Evolutionary conservation across 2,797 vertebrate genomes (phyloP).

Genomic region (Macroramphosus scolopax): DNA sequence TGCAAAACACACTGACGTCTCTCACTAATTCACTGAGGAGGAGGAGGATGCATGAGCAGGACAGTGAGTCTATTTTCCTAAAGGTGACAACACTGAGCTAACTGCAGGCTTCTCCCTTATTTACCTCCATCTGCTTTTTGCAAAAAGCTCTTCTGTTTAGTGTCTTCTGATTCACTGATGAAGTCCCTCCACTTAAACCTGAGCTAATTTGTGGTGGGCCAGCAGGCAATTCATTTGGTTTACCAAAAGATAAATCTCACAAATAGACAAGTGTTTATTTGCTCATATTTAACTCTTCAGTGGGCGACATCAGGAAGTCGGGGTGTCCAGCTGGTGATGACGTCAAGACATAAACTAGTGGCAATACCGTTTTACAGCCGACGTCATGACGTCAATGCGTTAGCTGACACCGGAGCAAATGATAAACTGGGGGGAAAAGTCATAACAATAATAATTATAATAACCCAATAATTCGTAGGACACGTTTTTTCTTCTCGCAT

Average conservation of each 20-base stretch:
- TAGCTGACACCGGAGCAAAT: too few species aligned
- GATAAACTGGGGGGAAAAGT: too few species aligned
- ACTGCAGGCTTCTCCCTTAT: constrained; percentile 24
- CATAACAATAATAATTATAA: too few species aligned
- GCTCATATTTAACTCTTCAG: too few species aligned
- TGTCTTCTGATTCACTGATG: constrained; percentile 7
- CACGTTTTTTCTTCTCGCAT: too few species aligned
- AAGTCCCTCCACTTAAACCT: constrained; percentile 8
- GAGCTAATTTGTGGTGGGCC: background rate
- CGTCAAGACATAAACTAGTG: too few species aligned
- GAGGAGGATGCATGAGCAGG: constrained; percentile 5
- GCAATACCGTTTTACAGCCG: too few species aligned
- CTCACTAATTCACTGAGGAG: constrained; percentile 14
- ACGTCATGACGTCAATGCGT: too few species aligned
- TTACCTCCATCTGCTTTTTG: constrained; percentile 19
- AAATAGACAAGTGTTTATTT: background rate
- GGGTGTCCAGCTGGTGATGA: too few species aligned
- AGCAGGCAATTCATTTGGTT: constrained; percentile 12
- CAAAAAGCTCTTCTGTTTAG: background rate
- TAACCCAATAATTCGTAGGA: too few species aligned
- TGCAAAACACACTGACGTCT: background rate
- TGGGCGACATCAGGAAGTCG: too few species aligned
- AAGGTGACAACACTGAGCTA: constrained; percentile 7
- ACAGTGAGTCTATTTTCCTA: too few species aligned
- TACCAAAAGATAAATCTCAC: constrained; percentile 8